A percentile compares a stretch with the other conserved stretches of the same genome.
Conservation (phyloP, 2,888 invertebrate species). For the Philereme vetulata region DNA sequence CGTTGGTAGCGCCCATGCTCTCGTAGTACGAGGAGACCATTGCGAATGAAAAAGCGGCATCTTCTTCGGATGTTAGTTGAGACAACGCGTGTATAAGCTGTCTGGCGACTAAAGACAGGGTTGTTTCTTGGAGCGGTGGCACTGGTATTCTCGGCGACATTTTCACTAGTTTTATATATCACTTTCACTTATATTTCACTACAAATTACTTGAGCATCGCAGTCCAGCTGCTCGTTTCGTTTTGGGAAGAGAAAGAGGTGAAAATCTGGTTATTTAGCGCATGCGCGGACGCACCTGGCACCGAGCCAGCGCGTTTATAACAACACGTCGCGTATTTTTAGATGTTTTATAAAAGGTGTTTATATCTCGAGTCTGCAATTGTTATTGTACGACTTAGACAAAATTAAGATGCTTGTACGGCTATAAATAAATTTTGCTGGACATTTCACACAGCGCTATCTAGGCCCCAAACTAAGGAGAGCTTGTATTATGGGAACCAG, state of each 20-base stretch:
- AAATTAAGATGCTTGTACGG: constrained; percentile 28
- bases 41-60: constrained; percentile 83
- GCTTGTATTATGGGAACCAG: no score
- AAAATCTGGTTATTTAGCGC: constrained; percentile 75
- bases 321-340: constrained; percentile 78
- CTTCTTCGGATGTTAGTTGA: constrained; percentile 84
- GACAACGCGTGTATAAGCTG: constrained; percentile 85
- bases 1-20: constrained; percentile 85
- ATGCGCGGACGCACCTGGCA: constrained; percentile 66
- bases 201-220: constrained; percentile 66
- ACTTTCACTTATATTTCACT: constrained; percentile 52
- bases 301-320: constrained; percentile 74
- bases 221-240: constrained; percentile 54
- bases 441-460: no score
- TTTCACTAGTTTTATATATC: constrained; percentile 42
- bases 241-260: constrained; percentile 70
- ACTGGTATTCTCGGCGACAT: constrained; percentile 88
- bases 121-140: constrained; percentile 83
- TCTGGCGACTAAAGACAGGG: constrained; percentile 85
- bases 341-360: constrained; percentile 78
- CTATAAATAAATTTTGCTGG: no score
- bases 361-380: constrained; percentile 61
- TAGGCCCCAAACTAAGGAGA: no score
- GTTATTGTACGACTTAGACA: constrained; percentile 51
- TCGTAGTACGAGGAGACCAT: constrained; percentile 85